These are phyloP conservation scores for Corydoras maculifer DNA, from an alignment of 2,113 vertebrate genomes.

Conservation along the genomic window DNA sequence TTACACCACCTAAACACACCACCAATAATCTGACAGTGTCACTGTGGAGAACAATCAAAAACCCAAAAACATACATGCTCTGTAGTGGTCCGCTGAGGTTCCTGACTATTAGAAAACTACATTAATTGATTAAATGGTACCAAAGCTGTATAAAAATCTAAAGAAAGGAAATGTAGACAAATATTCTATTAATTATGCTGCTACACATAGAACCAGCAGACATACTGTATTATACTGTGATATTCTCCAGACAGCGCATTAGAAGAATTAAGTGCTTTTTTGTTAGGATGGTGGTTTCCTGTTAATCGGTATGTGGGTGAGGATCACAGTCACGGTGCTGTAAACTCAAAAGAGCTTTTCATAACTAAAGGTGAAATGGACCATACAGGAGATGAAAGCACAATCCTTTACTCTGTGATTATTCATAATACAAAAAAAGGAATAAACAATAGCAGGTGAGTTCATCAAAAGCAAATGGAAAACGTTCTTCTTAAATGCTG, in stretches of 20 bases:
- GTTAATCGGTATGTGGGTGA: background rate
- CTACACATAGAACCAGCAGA: too few species aligned
- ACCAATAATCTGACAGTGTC: too few species aligned
- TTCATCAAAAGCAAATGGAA: slow-evolving; percentile 3
- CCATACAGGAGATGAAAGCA: background rate
- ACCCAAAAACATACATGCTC: too few species aligned
- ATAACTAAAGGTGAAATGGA: slow-evolving; percentile 2
- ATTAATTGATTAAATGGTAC: too few species aligned
- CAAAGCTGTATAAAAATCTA: background rate
- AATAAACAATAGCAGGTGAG: background rate
- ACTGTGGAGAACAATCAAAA: too few species aligned
- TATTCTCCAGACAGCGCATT: background rate
- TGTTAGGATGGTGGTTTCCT: background rate
- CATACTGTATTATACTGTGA: too few species aligned
- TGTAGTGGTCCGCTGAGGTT: too few species aligned
- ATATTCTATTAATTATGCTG: too few species aligned
- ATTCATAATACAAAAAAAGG: background rate
- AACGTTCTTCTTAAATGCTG: background rate
- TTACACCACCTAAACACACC: too few species aligned
- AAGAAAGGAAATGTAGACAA: background rate
- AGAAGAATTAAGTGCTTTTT: background rate
- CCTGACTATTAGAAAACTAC: too few species aligned
- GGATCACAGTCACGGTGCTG: background rate
- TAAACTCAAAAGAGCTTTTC: background rate
- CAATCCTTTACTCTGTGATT: background rate